Base-by-base conservation (phyloP, 2,888 invertebrate species). In the Cephus pygmeus region DNA sequence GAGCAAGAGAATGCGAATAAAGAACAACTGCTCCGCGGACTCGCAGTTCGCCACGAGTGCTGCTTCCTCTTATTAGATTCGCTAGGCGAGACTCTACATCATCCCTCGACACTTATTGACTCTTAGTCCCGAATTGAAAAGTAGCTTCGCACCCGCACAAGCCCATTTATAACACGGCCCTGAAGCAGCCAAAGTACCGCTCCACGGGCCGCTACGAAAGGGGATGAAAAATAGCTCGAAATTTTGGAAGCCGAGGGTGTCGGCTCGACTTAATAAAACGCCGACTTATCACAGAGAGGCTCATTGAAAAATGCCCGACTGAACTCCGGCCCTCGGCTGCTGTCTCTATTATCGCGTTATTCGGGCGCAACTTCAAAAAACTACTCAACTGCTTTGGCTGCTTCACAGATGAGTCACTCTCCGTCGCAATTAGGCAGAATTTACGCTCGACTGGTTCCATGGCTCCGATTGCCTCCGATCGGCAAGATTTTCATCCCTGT, bases 91-190 rank as follows among this genome's bases (percentile, higher is more conserved):
- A 81, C 87, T 83, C 88, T 91, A 90, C 84, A 89, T 90, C 91
- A 91, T 91, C 86, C 88, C 85, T 85, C 89, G 91, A 91, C 91
- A 90, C 91, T 91, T 91, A 91, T 91, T 91, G 91, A 91, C 90
- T 90, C 87, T 87, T 86, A 85, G 88, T 80, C 84, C 83, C 86
- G 88, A 90, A 91, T 91, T 90, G 90, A 90, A 90, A 90, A 91
- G 89, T 89, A 90, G 89, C 35, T 33, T 56, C 69, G 33, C 69
- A 69, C 69, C 71, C 34, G 31, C 69, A 71, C n/a, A 36, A 34
- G 56, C 69, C 69, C 69, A 69, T 69, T 76, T 76, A 34, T 76
- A 31, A 69, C 33, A 40, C 40, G 40, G 40, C 15, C 40, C 40
- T 40, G 40, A 4, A 40, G 15, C 40, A 40, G 40, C 15, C 40